Conservation (phyloP, 2,797 vertebrate genomes). For the Megaceryle alcyon region DNA sequence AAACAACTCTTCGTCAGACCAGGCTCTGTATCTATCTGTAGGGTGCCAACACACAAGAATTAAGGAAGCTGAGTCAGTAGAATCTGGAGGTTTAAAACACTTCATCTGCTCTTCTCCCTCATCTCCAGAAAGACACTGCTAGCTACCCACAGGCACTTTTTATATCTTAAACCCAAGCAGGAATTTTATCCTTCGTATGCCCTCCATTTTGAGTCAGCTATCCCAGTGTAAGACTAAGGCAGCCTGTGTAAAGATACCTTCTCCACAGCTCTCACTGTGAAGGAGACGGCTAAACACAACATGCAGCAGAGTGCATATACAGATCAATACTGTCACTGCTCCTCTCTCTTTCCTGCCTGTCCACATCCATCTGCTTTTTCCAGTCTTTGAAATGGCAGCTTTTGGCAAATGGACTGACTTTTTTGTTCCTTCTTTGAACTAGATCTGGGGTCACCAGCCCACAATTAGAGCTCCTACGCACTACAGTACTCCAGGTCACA, state of each 20-base stretch:
- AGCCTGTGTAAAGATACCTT: neutral
- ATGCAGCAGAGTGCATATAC: fast-evolving
- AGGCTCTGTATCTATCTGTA: neutral
- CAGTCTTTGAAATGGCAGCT: neutral
- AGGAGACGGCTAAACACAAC: neutral
- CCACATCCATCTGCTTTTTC: neutral
- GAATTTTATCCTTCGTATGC: neutral
- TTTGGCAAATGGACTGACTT: neutral
- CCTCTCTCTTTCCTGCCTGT: neutral
- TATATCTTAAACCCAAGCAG: neutral
- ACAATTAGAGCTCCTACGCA: fast-evolving
- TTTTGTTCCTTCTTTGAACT: neutral
- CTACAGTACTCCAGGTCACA: neutral
- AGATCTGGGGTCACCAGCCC: neutral
- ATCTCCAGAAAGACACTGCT: neutral
- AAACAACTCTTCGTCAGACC: neutral
- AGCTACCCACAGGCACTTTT: neutral
- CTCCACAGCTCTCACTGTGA: neutral
- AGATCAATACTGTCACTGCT: neutral
- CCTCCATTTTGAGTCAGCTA: neutral
- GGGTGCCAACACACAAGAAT: neutral
- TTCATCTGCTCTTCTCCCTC: neutral
- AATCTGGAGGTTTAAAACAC: neutral
- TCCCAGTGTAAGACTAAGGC: neutral
- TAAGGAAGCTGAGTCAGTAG: neutral